phyloP scores from a whole-genome alignment of 2,888 invertebrate genomes.

The Erebia aethiops region DNA sequence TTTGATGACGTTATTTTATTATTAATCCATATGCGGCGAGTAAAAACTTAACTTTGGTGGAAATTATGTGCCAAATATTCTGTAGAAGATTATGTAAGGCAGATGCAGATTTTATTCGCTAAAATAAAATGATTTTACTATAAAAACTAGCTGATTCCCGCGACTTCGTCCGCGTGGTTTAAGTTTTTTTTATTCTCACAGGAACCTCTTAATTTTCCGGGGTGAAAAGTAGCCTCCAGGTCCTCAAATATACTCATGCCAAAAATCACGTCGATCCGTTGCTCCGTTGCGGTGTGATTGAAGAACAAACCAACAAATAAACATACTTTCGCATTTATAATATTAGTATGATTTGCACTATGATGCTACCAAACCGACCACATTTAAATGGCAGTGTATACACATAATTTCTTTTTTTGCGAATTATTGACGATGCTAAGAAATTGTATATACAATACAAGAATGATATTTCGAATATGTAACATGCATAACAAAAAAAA shows the following conservation, averaged over 20 bases:
- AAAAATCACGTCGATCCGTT: too few species aligned
- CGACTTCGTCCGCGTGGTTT: too few species aligned
- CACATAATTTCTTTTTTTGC: neutral
- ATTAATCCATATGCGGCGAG: neutral
- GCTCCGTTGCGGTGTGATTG: too few species aligned
- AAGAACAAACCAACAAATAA: too few species aligned
- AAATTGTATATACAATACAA: too few species aligned
- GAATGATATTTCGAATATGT: too few species aligned
- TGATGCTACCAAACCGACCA: constrained; percentile 24
- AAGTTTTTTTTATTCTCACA: too few species aligned
- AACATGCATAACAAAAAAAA: too few species aligned
- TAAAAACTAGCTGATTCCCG: too few species aligned
- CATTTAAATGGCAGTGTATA: constrained; percentile 22
- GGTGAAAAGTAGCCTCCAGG: too few species aligned
- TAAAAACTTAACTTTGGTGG: constrained; percentile 8
- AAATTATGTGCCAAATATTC: constrained; percentile 77
- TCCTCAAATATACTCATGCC: too few species aligned
- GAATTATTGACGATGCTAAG: neutral
- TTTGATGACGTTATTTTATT: neutral
- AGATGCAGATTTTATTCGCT: constrained; percentile 35
- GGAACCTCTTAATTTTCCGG: too few species aligned
- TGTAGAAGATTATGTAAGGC: constrained; percentile 64
- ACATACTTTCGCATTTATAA: neutral
- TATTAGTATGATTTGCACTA: neutral
- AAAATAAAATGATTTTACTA: neutral